These are phyloP conservation scores for Diplazon laetatorius DNA, from an alignment of 2,888 invertebrate genomes.

Conservation along the genomic window DNA sequence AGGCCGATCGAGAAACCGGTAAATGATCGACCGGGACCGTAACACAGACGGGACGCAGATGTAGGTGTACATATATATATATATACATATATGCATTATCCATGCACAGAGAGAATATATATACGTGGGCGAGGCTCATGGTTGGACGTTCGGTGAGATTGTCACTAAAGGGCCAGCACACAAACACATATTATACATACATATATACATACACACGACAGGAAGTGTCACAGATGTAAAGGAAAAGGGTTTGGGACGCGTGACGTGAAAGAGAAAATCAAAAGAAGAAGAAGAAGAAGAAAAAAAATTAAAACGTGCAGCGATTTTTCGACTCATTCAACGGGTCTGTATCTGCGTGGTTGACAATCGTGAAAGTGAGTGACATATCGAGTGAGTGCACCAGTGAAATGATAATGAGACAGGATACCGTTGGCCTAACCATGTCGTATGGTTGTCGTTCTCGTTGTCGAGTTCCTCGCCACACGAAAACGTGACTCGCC, in stretches of 20 bases:
- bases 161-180: slow-evolving; percentile 18
- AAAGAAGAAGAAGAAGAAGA: too few relatives aligned
- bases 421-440: slow-evolving; percentile 45
- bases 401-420: slow-evolving; percentile 62
- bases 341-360: neutral
- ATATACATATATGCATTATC: too few relatives aligned
- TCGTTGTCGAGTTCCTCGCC: slow-evolving; percentile 33
- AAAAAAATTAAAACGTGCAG: neutral
- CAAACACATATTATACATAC: neutral
- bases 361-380: slow-evolving; percentile 40
- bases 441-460: slow-evolving; percentile 12
- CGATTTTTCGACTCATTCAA: neutral
- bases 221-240: slow-evolving; percentile 63
- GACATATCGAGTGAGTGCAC: slow-evolving; percentile 42
- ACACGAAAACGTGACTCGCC: slow-evolving; percentile 49
- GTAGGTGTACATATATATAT: too few relatives aligned
- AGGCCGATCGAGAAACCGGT: slow-evolving; percentile 56
- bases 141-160: neutral
- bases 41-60: neutral
- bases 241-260: slow-evolving; percentile 62
- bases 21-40: slow-evolving; percentile 17
- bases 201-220: slow-evolving; percentile 23
- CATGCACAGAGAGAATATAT: too few relatives aligned
- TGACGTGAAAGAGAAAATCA: slow-evolving; percentile 64
- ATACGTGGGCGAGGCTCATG: slow-evolving; percentile 12